Evolutionary conservation across 2,888 invertebrate genomes (phyloP), one percentile per base, ranked within the genome.

Genomic region (Aleiodes alternator): DNA sequence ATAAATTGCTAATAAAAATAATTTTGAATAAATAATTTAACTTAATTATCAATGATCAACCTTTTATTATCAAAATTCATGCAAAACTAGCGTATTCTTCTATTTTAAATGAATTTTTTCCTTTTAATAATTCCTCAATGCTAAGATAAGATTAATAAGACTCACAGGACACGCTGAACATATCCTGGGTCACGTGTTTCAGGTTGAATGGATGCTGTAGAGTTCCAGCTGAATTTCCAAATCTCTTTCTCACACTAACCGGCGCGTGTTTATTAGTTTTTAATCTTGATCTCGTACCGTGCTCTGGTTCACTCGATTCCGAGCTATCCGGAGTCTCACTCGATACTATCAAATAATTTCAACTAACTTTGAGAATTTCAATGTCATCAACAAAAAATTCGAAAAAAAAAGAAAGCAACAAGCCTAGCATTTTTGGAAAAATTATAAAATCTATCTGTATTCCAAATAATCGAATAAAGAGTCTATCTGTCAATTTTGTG

Each of bases 111-210:
- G 6, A 51, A 6, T 56, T 51, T 29, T 34, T 53, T 29, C 8
- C 57, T 53, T 72, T 38, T 61, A n/a, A 14, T 38, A 4, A 38
- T 16, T 61, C 31, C 34, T 48, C 5, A 43, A 64, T 55, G 38
- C 38, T 66, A 66, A 34, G 23, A 12, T 66, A 31, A 64, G 14
- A 72, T 59, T 7, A 16, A 51, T 51, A 7, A 61, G 70, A 88
- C 90, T 90, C 87, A 90, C 90, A 90, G 82, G 89, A 87, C 79
- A 88, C 88, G 82, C 88, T 88, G 82, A 90, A 90, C 87, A 90
- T 88, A 78, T 91, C 90, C 83, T 90, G 89, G 12, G 88, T 84
- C 84, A 89, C 84, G 75, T 89, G 89, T 78, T 89, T 89, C 29
- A 88, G 79, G 76, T 86, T 89, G 77, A 87, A 87, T 3, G 88